Evolutionary conservation across 2,888 invertebrate species (phyloP), one percentile per base, ranked within the genome.

Genomic region (Pseudococcus jackbeardsleyi): DNA sequence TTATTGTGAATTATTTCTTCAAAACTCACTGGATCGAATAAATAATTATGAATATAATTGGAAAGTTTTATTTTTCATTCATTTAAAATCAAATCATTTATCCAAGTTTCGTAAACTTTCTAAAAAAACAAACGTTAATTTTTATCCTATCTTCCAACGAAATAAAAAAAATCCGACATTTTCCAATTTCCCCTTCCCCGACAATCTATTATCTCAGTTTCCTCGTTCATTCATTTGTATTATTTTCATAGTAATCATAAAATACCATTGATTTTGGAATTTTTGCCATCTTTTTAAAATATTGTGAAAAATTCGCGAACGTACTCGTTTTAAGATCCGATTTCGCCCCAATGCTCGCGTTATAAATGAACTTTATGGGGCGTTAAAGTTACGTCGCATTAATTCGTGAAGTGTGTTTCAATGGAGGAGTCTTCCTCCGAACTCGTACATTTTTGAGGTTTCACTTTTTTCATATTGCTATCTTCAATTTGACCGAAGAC

Each of bases 401-500:
- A 82, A 11, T 82, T 19, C 19, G 12, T 46, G 46, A 82, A 82
- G 39, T 77, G 39, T 77, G 77, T 46, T 77, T 79, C 54, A 82
- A 82, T 82, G 79, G 79, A 82, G 79, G 79, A 82, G 46, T 46
- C 19, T 46, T 82, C 42, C 79, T 82, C 79, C 46, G 11, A 46
- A 82, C 19, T 82, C 9, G 11, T 22, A 82, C 39, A 82, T 46
- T 82, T 82, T 46, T 82, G 79, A 82, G 46, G 42, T 82, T 82
- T 72, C 72, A 17, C 72, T 72, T 72, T 33, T 72, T 26, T 33
- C 15, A 72, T 33, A 39, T 72, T 33, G 33, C 33, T 8, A 15
- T 46, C 17, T 82, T 42, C 0, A 12, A 4, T 22, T 42, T 11
- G 11, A 42, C 9, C 19, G 11, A 19, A 11, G 79, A 64, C n/a